Percentiles rank a stretch among this genome's conserved stretches.
These are phyloP conservation scores for Callorhinus ursinus DNA, from an alignment of 2,113 vertebrate species.

Conservation along the genomic window DNA sequence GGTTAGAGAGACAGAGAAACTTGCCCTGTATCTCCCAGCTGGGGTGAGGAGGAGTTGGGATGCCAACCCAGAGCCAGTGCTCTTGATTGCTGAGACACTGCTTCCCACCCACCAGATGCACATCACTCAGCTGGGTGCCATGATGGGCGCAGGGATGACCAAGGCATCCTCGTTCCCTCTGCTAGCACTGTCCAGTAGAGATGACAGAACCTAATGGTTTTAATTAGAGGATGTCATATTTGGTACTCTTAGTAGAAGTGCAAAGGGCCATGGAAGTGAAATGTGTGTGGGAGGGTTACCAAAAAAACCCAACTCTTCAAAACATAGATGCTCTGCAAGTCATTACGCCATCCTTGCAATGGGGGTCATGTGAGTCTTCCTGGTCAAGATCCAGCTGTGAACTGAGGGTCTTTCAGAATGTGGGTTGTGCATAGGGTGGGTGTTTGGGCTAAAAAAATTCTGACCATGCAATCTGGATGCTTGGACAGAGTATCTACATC, in stretches of 20 bases:
- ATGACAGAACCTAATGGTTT: neutral
- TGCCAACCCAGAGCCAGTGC: accelerated
- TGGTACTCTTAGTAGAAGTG: neutral
- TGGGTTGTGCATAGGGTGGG: neutral
- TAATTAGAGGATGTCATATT: neutral
- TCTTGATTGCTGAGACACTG: neutral
- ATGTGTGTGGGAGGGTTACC: neutral
- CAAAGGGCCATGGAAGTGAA: neutral
- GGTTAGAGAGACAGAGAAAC: neutral
- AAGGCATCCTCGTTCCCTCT: neutral
- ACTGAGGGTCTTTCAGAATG: neutral
- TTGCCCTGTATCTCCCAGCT: no score
- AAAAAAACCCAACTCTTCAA: neutral
- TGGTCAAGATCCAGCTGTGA: neutral
- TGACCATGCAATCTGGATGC: neutral
- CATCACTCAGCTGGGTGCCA: neutral
- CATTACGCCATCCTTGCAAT: no score
- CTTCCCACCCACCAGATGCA: neutral
- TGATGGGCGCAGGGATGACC: neutral
- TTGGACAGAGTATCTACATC: neutral
- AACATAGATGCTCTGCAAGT: neutral
- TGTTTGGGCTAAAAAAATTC: neutral
- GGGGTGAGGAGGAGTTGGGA: neutral
- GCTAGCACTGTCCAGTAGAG: neutral
- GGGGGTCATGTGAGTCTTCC: neutral